phyloP scores from a whole-genome alignment of 2,888 invertebrate genomes.

The Tiliacea citrago region DNA sequence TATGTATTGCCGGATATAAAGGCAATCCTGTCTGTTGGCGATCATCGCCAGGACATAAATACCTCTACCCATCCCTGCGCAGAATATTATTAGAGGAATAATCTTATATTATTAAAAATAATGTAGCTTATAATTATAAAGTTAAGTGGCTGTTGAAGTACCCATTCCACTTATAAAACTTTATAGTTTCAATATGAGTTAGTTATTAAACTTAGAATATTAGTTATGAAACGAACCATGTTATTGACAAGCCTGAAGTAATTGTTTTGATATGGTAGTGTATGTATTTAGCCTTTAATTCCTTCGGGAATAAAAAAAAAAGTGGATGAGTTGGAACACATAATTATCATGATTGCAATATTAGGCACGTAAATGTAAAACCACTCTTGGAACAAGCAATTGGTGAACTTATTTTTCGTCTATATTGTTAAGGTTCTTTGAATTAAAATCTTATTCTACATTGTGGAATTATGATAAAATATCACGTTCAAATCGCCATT shows the following conservation, averaged over 20 bases:
- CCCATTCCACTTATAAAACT: slow-evolving; percentile 10
- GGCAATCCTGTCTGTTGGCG: too few species aligned
- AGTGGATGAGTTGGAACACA: too few species aligned
- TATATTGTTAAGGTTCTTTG: too few species aligned
- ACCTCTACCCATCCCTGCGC: background rate
- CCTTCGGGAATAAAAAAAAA: background rate
- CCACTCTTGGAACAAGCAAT: background rate
- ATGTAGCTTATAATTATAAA: slow-evolving; percentile 2
- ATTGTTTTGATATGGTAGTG: background rate
- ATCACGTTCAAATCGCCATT: background rate
- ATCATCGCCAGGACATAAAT: too few species aligned
- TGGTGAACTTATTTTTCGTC: background rate
- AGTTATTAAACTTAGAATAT: slow-evolving; percentile 10
- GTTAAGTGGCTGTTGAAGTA: slow-evolving; percentile 9
- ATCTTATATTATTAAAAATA: background rate
- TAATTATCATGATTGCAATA: background rate
- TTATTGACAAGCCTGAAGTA: slow-evolving; percentile 15
- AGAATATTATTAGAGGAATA: background rate
- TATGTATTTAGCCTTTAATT: background rate
- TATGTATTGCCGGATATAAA: too few species aligned
- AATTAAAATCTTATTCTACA: background rate
- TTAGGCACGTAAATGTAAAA: background rate
- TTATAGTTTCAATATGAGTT: slow-evolving; percentile 1
- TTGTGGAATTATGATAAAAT: background rate
- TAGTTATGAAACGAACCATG: slow-evolving; percentile 14